Evolutionary conservation across 2,888 invertebrate genomes (phyloP).

Genomic region (Patella caerulea): DNA sequence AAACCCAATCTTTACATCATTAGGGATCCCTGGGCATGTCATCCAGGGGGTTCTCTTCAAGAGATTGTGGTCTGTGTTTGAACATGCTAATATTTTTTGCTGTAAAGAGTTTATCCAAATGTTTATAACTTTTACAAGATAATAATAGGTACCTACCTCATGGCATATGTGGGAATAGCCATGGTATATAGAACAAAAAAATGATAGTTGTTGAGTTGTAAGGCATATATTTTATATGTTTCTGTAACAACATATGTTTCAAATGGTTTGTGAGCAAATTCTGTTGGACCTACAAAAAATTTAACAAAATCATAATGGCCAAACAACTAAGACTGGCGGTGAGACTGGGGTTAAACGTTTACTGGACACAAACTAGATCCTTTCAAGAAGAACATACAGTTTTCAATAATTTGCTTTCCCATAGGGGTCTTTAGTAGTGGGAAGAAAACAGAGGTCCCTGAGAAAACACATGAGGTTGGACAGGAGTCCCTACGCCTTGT

Average conservation of each 20-base stretch:
- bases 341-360: too few relatives aligned
- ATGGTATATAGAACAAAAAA: conserved; percentile 58
- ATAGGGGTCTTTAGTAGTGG: too few relatives aligned
- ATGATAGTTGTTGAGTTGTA: conserved; percentile 54
- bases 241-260: conserved; percentile 65
- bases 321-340: too few relatives aligned
- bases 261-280: conserved; percentile 55
- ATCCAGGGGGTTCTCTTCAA: background rate
- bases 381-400: too few relatives aligned
- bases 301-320: background rate
- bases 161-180: conserved; percentile 65
- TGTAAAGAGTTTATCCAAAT: background rate
- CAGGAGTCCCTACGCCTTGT: too few relatives aligned
- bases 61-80: background rate
- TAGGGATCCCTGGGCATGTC: background rate
- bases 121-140: background rate
- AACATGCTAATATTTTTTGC: background rate
- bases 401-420: too few relatives aligned
- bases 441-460: too few relatives aligned
- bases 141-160: conserved; percentile 55
- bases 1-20: background rate
- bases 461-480: too few relatives aligned
- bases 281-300: conserved; percentile 49
- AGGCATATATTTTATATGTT: conserved; percentile 65
- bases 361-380: too few relatives aligned